Base-by-base conservation (phyloP, 2,888 invertebrate species). In the Bellardia bayeri region DNA sequence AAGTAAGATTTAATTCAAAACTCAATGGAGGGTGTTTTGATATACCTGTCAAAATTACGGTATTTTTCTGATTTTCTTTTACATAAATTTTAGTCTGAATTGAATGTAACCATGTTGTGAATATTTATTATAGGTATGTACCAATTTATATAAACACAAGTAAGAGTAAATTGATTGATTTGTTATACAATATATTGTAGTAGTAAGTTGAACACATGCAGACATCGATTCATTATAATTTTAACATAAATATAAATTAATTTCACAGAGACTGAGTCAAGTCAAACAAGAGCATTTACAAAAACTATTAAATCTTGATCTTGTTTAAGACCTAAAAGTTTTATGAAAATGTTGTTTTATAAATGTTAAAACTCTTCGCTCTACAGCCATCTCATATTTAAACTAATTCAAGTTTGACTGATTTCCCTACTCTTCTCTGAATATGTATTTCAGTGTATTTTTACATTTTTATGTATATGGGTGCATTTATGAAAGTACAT, bases 401-500 rank as follows among this genome's bases (percentile, higher is more conserved):
- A 23, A 23, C 23, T 23, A 13, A 45, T 13, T 45, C 3, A 16
- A 42, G 64, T 58, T 68, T 79, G 33, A 33, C 45, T 79, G 68
- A 45, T 45, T n/a, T 56, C 0, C n/a, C 33, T 79, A 68, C 45
- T 68, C n/a, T n/a, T 8, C 42, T n/a, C n/a, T 8, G 42, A 45
- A 45, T 13, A 45, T 45, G 49, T 23, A 3, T 51, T 33, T 13
- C n/a, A 40, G 23, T 40, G 5, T 37, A 37, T 1, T 37, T 37
- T 33, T 23, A 61, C 49, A 37, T 80, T 30, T 63, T 56, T 14
- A 58, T 72, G 58, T 45, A 58, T 8, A 56, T 37, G 68, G 68
- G 40, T 68, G 75, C 40, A 75, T 75, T 68, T 75, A 68, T 68
- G 82, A 82, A 68, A 75, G 82, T 58, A 75, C 49, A n/a, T 2